Conservation (phyloP, 2,797 vertebrate species). For the Cottoperca gobio region DNA sequence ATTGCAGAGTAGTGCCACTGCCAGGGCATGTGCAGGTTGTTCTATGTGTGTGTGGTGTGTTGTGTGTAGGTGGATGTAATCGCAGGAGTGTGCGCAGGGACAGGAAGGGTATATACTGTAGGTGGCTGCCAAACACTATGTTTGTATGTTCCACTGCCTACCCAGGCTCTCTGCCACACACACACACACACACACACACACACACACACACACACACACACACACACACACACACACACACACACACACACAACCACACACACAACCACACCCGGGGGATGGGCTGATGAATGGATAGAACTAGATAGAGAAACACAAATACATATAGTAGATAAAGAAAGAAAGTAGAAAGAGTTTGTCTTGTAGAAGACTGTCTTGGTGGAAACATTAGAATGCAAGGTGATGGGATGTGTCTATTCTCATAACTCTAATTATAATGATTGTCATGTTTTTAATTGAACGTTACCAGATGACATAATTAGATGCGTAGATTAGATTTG, state of each 20-base stretch:
- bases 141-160: conserved; percentile 56
- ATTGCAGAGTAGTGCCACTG: background rate
- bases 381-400: background rate
- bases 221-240: conserved; percentile 14
- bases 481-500: background rate
- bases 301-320: conserved; percentile 3
- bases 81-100: conserved; percentile 33
- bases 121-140: conserved; percentile 43
- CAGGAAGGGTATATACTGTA: conserved; percentile 30
- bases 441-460: conserved; percentile 8
- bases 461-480: conserved; percentile 4
- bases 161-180: conserved; percentile 37
- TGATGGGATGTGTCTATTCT: background rate
- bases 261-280: background rate
- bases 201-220: conserved; percentile 4
- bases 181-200: conserved; percentile 16
- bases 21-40: background rate
- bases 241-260: background rate
- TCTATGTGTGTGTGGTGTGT: background rate
- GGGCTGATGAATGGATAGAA: conserved; percentile 15
- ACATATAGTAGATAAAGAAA: conserved; percentile 5
- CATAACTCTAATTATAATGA: background rate
- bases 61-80: conserved; percentile 14
- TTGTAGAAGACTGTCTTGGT: background rate
- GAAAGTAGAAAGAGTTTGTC: conserved; percentile 1